These are phyloP conservation scores for Mastomys natalensis DNA, from an alignment of 2,113 vertebrate genomes.

Conservation along the genomic window DNA sequence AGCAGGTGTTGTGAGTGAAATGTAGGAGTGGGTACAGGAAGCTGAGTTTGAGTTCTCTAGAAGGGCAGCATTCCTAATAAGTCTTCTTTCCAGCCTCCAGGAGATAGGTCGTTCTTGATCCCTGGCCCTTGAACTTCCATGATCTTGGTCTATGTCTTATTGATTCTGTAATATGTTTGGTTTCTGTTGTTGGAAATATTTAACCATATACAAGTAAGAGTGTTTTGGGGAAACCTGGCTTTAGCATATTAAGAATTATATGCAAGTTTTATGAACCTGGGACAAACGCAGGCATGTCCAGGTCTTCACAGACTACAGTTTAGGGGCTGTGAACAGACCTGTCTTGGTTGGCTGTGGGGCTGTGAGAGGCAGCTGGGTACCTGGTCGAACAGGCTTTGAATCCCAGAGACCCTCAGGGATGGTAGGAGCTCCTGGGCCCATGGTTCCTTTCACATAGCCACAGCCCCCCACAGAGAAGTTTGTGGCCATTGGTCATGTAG, in stretches of 20 bases:
- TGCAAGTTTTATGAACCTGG: background rate
- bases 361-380: no score
- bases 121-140: background rate
- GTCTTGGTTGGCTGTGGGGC: background rate
- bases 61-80: background rate
- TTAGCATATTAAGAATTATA: background rate
- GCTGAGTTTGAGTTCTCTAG: background rate
- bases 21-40: background rate
- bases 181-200: background rate
- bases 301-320: background rate
- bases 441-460: no score
- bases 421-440: no score
- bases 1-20: background rate
- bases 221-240: background rate
- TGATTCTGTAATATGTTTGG: background rate
- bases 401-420: no score
- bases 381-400: no score
- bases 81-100: background rate
- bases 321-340: background rate
- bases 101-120: background rate
- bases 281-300: background rate
- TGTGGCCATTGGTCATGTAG: no score
- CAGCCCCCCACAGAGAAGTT: no score
- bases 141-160: background rate
- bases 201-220: background rate